phyloP scores from a whole-genome alignment of 2,113 vertebrate species.

The Pygoscelis adeliae region DNA sequence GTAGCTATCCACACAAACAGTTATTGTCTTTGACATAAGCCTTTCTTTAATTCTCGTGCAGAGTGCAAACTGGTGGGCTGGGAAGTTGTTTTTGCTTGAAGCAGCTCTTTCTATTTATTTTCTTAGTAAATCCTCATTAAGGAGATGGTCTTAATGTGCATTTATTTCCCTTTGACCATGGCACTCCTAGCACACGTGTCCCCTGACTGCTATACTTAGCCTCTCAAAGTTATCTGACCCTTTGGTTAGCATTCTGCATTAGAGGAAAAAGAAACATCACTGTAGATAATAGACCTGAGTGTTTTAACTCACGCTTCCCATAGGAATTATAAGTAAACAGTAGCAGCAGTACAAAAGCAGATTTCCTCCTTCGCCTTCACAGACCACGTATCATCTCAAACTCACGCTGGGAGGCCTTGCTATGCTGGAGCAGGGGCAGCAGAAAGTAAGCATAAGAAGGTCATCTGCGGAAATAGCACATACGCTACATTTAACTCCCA shows the following conservation, averaged over 20 bases:
- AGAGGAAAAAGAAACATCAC: background rate
- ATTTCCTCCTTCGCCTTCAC: background rate
- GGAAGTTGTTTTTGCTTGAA: background rate
- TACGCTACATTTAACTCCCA: background rate
- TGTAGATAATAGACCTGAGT: background rate
- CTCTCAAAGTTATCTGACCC: background rate
- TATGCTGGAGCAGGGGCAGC: background rate
- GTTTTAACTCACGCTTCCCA: background rate
- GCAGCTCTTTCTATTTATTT: background rate
- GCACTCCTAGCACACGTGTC: background rate
- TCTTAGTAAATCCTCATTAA: conserved; percentile 20
- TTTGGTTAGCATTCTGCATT: background rate
- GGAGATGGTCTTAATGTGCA: background rate
- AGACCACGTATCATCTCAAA: background rate
- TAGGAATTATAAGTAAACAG: background rate
- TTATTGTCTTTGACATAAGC: background rate
- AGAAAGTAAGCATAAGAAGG: background rate
- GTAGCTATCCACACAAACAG: background rate
- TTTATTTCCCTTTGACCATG: background rate
- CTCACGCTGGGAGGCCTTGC: background rate
- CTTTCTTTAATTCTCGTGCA: background rate
- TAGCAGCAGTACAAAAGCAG: background rate
- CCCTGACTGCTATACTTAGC: background rate
- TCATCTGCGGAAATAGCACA: background rate
- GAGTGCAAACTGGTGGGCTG: background rate